Base-by-base conservation (phyloP, 2,888 invertebrate genomes). In the Poecilobothrus nobilitatus region DNA sequence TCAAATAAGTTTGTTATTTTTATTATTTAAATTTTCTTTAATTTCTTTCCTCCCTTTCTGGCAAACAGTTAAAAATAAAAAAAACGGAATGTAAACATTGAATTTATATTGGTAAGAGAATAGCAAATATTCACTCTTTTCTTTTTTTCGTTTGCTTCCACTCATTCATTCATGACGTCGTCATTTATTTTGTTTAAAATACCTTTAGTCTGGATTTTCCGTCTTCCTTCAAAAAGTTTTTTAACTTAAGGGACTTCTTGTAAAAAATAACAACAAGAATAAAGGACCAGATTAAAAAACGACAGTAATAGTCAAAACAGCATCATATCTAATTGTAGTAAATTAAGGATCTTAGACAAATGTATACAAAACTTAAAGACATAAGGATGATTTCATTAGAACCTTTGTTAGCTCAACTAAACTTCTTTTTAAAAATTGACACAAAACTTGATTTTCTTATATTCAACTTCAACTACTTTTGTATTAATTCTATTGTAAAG, bases 1-100 rank as follows among this genome's bases (percentile, higher is more conserved):
- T 63, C 63, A 63, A 63, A 63, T 27, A 63, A 27, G 22, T 63
- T 63, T 22, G 15, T 63, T 63, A 63, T 63, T 63, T 12, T 63
- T 27, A 27, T 63, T 22, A 63, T 63, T 62, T 62, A 22, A 63
- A 12, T 15, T 63, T 63, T 63, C 12, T 63, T 63, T 44, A 15
- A 44, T 34, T 34, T 34, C 8, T 34, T 34, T 34, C 34, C 8
- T 44, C 44, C 44, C 44, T 12, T 44, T 44, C 15, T 12, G 15
- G 12, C 3, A 9, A 44, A 44, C 6, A 44, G 12, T 44, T 44
- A 7, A 44, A 12, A 15, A 15, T 44, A 7, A n/a, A n/a, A n/a
- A n/a, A n/a, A n/a, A n/a, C n/a, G n/a, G n/a, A n/a, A n/a, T n/a
- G n/a, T n/a, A n/a, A n/a, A n/a, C n/a, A n/a, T n/a, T n/a, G n/a